Evolutionary conservation across 2,113 vertebrate species (phyloP).

Genomic region (Phocoena phocoena): DNA sequence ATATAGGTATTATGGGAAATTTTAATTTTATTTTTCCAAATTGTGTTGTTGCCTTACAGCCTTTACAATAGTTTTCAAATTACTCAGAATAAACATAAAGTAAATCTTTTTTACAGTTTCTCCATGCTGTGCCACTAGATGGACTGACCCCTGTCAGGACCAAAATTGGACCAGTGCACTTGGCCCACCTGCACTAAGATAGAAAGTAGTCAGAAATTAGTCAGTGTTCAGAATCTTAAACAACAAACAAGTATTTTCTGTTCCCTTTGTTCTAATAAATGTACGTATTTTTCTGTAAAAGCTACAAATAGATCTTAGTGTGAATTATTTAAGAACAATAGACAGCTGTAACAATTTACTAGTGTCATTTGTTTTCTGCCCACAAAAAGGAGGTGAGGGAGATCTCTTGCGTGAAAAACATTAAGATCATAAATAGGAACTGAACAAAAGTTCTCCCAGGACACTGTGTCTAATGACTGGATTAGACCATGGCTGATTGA

Average conservation of each 20-base stretch:
- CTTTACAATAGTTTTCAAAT: background rate
- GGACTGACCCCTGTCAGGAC: background rate
- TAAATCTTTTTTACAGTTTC: background rate
- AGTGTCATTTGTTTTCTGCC: background rate
- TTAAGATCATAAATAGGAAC: background rate
- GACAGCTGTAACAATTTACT: background rate
- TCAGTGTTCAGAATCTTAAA: background rate
- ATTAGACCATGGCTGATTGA: background rate
- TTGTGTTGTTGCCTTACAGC: background rate
- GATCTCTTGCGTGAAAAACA: background rate
- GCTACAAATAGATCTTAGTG: background rate
- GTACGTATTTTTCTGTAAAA: background rate
- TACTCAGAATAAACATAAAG: background rate
- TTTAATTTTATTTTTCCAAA: background rate
- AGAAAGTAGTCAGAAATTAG: background rate
- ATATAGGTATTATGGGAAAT: background rate
- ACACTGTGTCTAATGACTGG: background rate
- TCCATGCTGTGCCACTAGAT: background rate
- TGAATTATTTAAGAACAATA: background rate
- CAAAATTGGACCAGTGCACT: background rate
- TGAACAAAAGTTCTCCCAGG: background rate
- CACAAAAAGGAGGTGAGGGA: background rate
- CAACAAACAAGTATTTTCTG: background rate
- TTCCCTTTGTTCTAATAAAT: conserved; percentile 1
- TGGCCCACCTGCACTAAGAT: background rate